Percentiles rank a stretch among this genome's conserved stretches.
These are phyloP conservation scores for Pterostichus niger DNA, from an alignment of 2,888 invertebrate species.

Conservation along the genomic window DNA sequence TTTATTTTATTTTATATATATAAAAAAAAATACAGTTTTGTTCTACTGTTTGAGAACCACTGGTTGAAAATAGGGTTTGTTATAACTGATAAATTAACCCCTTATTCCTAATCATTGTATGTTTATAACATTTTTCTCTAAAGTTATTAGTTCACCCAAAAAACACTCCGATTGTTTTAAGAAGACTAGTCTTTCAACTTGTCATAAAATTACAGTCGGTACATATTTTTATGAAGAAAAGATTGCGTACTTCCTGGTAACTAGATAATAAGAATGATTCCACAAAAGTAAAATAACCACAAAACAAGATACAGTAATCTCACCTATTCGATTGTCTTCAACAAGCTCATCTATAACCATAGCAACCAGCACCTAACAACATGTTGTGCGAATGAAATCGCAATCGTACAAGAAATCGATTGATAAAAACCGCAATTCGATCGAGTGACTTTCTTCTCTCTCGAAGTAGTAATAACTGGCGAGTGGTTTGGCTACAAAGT, in stretches of 20 bases:
- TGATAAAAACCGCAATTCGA: constrained; percentile 41
- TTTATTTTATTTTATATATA: too few species aligned
- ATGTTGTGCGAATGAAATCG: not conserved
- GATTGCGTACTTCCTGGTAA: constrained; percentile 8
- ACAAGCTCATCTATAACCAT: constrained; percentile 1
- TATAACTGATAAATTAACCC: too few species aligned
- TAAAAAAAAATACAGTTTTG: too few species aligned
- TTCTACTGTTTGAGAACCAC: too few species aligned
- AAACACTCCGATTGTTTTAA: too few species aligned
- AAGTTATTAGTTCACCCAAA: too few species aligned
- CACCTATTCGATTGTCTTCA: constrained; percentile 1
- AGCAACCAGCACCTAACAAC: not conserved
- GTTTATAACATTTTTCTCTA: too few species aligned
- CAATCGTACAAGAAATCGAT: constrained; percentile 34
- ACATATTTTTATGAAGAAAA: not conserved
- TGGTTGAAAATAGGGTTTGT: too few species aligned
- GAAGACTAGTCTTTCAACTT: too few species aligned
- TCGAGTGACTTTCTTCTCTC: not conserved
- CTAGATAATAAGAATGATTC: not conserved
- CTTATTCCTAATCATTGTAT: too few species aligned
- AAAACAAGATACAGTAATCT: constrained; percentile 31
- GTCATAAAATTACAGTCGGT: not conserved
- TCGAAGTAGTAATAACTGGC: constrained; percentile 10
- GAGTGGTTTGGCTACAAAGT: constrained; percentile 21
- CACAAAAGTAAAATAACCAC: constrained; percentile 5